Percentiles rank a stretch among this genome's conserved stretches.
phyloP scores from a whole-genome alignment of 2,888 invertebrate genomes.

The Oligia latruncula region DNA sequence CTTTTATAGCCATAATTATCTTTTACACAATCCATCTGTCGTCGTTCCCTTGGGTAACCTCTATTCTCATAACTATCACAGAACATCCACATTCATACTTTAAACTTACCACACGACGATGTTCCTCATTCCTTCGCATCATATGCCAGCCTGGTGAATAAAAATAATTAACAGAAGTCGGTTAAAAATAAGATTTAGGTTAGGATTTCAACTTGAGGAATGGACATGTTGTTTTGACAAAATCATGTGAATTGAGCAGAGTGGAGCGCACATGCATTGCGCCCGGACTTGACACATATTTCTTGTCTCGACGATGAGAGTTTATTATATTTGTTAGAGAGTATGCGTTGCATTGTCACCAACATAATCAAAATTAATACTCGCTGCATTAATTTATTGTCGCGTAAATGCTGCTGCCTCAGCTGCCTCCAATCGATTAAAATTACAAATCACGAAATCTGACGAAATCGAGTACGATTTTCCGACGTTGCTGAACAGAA shows the following conservation, averaged over 20 bases:
- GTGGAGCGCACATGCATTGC: neutral
- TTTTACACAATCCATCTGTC: neutral
- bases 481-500: neutral
- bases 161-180: rapidly evolving
- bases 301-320: neutral
- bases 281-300: neutral
- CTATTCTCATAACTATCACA: neutral
- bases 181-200: neutral
- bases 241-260: neutral
- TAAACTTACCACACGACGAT: neutral
- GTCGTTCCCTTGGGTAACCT: neutral
- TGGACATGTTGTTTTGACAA: neutral
- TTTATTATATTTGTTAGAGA: neutral
- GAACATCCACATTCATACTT: neutral
- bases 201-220: neutral
- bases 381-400: neutral
- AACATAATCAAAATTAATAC: neutral
- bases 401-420: neutral
- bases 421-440: neutral
- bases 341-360: neutral
- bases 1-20: neutral
- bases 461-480: neutral
- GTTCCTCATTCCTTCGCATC: neutral
- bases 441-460: neutral
- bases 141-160: neutral